Evolutionary conservation across 2,113 vertebrate species (phyloP), one percentile per base, ranked within the genome.

Genomic region (Leptocoma aspasia): DNA sequence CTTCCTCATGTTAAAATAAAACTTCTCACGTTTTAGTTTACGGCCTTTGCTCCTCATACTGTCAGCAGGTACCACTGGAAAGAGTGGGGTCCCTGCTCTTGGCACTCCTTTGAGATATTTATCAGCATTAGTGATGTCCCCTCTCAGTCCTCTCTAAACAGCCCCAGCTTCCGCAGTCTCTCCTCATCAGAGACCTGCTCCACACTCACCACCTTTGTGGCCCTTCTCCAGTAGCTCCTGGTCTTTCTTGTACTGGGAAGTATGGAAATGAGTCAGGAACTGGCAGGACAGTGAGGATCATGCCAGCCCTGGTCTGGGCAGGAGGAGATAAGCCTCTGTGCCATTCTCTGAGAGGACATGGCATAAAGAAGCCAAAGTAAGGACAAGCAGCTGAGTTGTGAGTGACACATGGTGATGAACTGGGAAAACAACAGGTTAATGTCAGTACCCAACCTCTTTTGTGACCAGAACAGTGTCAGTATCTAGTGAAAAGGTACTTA

Each of bases 81-180:
- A 26, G 37, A 66, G 11, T n/a, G 30, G 60, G 61, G 24, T 28
- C n/a, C 28, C 4, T 45, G 13, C 15, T 75, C 11, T 17, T 45
- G 16, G 28, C 20, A 13, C 15, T 37, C 22, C 27, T 39, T 26
- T 73, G 44, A n/a, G 15, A 21, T 44, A 11, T 9, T 52, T 37
- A 16, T 12, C 6, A 6, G 11, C 27, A 8, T 24, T 52, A 17
- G 11, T 13, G 45, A 41, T 13, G 22, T 45, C 10, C 2, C 12
- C 7, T 81, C 27, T 81, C 37, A 44, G 23, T n/a, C 33, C 35
- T 35, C 53, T 35, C 35, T 52, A 16, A 81, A 6, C 9, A 66
- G 45, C 13, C 33, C 7, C 19, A 18, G 78, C 3, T 60, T 33
- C 16, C 0, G 0, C 15, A 21, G 13, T 52, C 16, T 44, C 23